Evolutionary conservation across 2,113 vertebrate species (phyloP), one percentile per base, ranked within the genome.

Genomic region (Antennarius striatus): DNA sequence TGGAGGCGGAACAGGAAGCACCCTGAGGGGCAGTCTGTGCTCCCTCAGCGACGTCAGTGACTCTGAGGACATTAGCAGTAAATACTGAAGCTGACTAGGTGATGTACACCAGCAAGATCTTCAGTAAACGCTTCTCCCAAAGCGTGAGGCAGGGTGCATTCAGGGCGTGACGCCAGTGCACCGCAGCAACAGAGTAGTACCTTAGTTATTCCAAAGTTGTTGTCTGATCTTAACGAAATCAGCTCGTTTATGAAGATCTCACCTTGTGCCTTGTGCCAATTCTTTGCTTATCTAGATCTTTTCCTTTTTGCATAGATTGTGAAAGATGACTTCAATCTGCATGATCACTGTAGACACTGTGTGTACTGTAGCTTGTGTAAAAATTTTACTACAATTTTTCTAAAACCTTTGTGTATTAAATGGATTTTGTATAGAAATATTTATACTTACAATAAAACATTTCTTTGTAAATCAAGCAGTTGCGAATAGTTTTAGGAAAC

Each of bases 391-490:
- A 3, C 32, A 36, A 7, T 36, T 36, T 36, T 36, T 36, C 32
- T 36, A 36, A 36, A 36, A 36, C 32, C 32, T 36, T 36, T 36
- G 32, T 2, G 22, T 3, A 36, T 49, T 65, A 16, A 49, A 17
- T 13, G 6, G 32, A 48, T 70, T 77, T 73, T 85, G 56, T 85
- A 82, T 47, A 65, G 54, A 66, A 74, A 62, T 86, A 79, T 88
- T 84, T 87, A 84, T 84, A 81, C 40, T 32, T 52, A 40, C 62
- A 81, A 85, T 86, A 82, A 85, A 88, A 49, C 32, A 36, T 36
- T 49, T 15, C 15, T 15, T 49, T 45, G 42, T 10, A 11, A 45
- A 45, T 45, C 42, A 13, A 45, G 32, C 5, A 36, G 32, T 45
- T 4, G 42, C 1, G 51, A 16, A 14, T 10, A n/a, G 68, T 28